A percentile compares a stretch with the other conserved stretches of the same genome.
Evolutionary conservation across 2,888 invertebrate species (phyloP).

Genomic region (Drosophila paranaensis): DNA sequence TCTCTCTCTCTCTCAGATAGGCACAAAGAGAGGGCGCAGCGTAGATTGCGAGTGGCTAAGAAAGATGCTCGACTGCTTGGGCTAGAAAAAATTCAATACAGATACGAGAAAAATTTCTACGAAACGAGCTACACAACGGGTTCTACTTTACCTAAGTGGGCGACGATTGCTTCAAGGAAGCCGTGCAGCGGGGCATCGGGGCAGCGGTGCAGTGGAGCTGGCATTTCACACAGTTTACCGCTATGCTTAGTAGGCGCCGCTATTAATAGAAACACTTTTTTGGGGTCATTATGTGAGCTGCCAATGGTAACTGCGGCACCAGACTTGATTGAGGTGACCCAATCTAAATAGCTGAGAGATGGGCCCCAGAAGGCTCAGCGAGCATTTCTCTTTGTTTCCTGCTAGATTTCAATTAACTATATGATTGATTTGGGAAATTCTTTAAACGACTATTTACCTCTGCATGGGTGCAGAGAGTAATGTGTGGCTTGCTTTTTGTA

Average conservation of each 20-base stretch:
- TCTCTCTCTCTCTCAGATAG: background rate
- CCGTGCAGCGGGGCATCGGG: background rate
- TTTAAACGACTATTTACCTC: background rate
- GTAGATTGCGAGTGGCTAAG: slow-evolving; percentile 14
- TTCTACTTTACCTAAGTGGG: slow-evolving; percentile 58
- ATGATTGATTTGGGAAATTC: slow-evolving; percentile 29
- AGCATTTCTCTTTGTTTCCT: slow-evolving; percentile 11
- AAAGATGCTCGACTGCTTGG: slow-evolving; percentile 57
- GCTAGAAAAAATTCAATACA: slow-evolving; percentile 71
- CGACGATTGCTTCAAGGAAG: slow-evolving; percentile 30
- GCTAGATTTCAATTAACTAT: slow-evolving; percentile 4
- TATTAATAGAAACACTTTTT: slow-evolving; percentile 73
- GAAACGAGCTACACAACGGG: slow-evolving; percentile 47
- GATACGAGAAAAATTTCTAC: slow-evolving; percentile 59
- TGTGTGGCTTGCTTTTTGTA: slow-evolving; percentile 2
- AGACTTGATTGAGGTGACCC: slow-evolving; percentile 56
- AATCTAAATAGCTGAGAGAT: slow-evolving; percentile 34
- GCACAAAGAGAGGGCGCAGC: slow-evolving; percentile 13
- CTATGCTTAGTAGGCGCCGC: slow-evolving; percentile 55
- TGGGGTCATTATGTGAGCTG: slow-evolving; percentile 68
- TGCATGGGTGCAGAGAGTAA: too few relatives aligned
- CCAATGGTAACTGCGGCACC: slow-evolving; percentile 14
- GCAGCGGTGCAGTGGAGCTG: background rate
- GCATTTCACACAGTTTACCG: slow-evolving; percentile 63
- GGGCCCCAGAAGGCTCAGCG: background rate